Base-by-base conservation (phyloP, 2,797 vertebrate genomes). In the Chlorospingus flavigularis region DNA sequence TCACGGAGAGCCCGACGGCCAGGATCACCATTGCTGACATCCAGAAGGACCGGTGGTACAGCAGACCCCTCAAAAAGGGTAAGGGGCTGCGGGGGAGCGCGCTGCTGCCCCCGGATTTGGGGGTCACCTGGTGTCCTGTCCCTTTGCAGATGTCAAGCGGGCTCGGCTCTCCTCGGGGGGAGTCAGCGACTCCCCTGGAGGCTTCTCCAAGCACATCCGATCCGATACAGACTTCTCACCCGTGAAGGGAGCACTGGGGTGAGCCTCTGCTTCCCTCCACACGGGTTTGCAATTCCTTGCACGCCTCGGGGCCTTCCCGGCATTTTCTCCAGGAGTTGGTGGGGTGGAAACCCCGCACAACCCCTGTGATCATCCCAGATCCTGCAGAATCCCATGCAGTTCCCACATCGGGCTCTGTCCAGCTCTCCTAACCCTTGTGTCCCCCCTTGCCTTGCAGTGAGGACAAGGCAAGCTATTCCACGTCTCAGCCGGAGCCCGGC, bases 31-130 rank as follows among this genome's bases (percentile, higher is more conserved):
- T 99, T 58, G 79, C 98, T 42, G 99, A 99, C 76, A 98, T 99
- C 74, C 98, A 99, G 96, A 99, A 99, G 94, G 99, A 99, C 70
- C 98, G 98, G 76, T 99, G 99, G 99, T 99, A 98, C 94, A 98
- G 97, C 87, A 98, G 97, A 31, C 94, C 97, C 80, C 95, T 98
- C 89, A 98, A 97, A 58, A 98, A 97, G 97, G 98, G 98, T 98
- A 96, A 95, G 85, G 92, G n/a, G 43, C 12, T 0, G 31, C 0
- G 0, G 4, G 62, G 74, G 33, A 11, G 12, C 1, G 24, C 0
- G 1, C 25, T 33, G 0, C 0, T 14, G 28, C 8, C 13, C 31
- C 66, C 3, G 1, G 8, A 10, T 18, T 19, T 13, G 31, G 39
- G 30, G 19, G 7, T 53, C 6, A 83, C 2, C 2, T 11, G n/a